Evolutionary conservation across 2,113 vertebrate genomes (phyloP).

Genomic region (Eolophus roseicapilla): DNA sequence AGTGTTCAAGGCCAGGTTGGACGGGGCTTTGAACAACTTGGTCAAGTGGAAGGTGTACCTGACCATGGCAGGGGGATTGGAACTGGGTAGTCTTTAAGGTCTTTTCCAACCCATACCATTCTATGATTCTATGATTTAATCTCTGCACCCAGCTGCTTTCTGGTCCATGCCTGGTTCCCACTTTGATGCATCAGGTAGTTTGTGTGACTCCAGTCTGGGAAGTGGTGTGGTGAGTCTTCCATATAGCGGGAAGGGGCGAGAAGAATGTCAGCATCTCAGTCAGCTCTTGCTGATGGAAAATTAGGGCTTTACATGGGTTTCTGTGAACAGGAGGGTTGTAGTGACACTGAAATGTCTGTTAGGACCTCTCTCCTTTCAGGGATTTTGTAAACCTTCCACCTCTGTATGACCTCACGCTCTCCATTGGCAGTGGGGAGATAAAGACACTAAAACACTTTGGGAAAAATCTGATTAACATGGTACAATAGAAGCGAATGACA

Average conservation of each 20-base stretch:
- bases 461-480: neutral
- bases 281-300: neutral
- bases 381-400: neutral
- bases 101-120: neutral
- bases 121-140: neutral
- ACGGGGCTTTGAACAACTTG: neutral
- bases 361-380: neutral
- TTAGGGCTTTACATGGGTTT: neutral
- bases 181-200: neutral
- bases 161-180: accelerated
- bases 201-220: accelerated
- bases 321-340: neutral
- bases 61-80: neutral
- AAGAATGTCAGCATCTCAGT: neutral
- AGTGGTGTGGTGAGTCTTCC: neutral
- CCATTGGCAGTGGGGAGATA: neutral
- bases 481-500: accelerated
- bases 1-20: neutral
- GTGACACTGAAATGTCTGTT: neutral
- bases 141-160: neutral
- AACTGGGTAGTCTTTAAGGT: neutral
- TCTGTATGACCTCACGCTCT: neutral
- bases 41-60: neutral
- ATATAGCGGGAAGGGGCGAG: neutral
- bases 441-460: neutral